Conservation (phyloP, 37 sponge, comb jelly and placozoan species). For the Spongia lamella region DNA sequence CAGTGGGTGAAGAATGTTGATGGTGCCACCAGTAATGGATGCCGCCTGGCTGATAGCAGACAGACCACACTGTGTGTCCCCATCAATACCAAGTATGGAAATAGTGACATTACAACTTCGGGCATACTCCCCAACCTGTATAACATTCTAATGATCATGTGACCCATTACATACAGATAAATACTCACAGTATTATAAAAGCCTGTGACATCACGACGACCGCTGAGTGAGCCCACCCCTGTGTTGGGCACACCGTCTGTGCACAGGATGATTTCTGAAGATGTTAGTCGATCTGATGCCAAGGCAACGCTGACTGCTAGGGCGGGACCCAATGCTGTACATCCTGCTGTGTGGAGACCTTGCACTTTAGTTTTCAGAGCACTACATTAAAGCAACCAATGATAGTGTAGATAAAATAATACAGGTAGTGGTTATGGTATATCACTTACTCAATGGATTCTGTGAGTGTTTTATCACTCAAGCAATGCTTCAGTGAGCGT, state of each 20-base stretch:
- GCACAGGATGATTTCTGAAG: constrained; percentile 88
- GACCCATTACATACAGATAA: not conserved
- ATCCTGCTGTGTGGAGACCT: constrained; percentile 60
- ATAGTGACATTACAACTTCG: constrained; percentile 59
- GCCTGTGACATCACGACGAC: not conserved
- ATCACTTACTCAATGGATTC: not conserved
- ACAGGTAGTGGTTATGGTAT: not conserved
- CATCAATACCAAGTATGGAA: constrained; percentile 91
- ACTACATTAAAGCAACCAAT: constrained; percentile 19
- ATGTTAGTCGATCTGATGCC: constrained; percentile 61
- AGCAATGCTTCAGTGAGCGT: not conserved
- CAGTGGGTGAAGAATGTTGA: constrained; percentile 93
- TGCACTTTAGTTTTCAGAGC: constrained; percentile 51
- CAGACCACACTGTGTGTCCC: constrained; percentile 75
- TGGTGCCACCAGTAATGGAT: constrained; percentile 79
- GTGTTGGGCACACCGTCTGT: constrained; percentile 91
- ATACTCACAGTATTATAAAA: constrained; percentile 77
- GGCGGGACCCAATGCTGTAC: constrained; percentile 91
- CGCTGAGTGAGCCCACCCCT: constrained; percentile 76
- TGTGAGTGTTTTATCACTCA: not conserved
- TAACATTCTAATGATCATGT: not conserved
- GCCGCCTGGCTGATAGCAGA: constrained; percentile 78
- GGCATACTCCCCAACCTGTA: constrained; percentile 87
- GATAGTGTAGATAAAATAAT: not conserved
- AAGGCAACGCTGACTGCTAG: constrained; percentile 78